phyloP scores from a whole-genome alignment of 2,113 vertebrate genomes.

The Platysteira castanea region DNA sequence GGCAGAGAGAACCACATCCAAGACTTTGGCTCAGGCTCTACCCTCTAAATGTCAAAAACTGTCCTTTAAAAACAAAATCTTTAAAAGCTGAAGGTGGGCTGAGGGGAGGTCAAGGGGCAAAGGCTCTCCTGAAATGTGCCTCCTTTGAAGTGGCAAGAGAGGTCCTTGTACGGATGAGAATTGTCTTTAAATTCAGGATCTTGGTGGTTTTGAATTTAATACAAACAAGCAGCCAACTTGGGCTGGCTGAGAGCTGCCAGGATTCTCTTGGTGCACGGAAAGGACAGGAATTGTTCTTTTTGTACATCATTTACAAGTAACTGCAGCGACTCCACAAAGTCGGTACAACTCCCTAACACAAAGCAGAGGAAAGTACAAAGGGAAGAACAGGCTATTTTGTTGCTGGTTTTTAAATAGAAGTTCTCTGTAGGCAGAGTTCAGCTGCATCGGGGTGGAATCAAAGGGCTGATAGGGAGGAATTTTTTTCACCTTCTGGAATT shows the following conservation, averaged over 20 bases:
- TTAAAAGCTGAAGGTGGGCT: background rate
- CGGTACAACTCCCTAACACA: background rate
- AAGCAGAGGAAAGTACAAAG: slow-evolving; percentile 26
- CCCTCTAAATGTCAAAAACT: background rate
- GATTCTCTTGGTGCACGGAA: background rate
- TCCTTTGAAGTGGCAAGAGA: background rate
- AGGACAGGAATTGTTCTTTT: slow-evolving; percentile 31
- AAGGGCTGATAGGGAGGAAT: background rate
- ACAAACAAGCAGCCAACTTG: background rate
- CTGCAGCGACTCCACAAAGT: slow-evolving; percentile 46
- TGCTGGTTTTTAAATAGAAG: slow-evolving; percentile 37
- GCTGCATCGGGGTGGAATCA: slow-evolving; percentile 1
- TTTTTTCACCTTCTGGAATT: slow-evolving; percentile 13
- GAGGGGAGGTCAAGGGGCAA: background rate
- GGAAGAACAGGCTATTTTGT: slow-evolving; percentile 12
- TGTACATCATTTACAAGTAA: slow-evolving; percentile 53
- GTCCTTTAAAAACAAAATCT: background rate
- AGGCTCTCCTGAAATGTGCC: background rate
- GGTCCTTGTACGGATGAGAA: background rate
- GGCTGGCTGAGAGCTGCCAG: background rate
- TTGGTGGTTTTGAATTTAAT: background rate
- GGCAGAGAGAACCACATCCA: background rate
- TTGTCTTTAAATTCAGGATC: background rate
- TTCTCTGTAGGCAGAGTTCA: slow-evolving; percentile 30
- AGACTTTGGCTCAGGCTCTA: background rate